Evolutionary conservation across 2,888 invertebrate species (phyloP).

Genomic region (Andrena chrysosceles): DNA sequence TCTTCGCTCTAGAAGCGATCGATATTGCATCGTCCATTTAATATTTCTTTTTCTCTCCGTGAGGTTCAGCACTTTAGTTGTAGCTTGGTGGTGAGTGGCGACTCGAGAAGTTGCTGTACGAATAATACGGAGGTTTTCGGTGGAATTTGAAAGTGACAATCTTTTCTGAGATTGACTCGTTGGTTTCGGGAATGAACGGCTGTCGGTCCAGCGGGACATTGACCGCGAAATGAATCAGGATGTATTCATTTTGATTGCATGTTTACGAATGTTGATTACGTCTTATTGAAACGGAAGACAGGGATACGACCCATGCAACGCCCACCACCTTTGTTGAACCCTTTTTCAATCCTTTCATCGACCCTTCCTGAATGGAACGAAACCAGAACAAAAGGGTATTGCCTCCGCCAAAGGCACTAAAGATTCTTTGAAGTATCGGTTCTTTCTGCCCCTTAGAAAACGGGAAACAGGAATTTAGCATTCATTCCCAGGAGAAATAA

Average conservation of each 20-base stretch:
- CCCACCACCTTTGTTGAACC: slow-evolving; percentile 70
- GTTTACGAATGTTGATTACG: slow-evolving; percentile 74
- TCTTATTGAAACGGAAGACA: slow-evolving; percentile 61
- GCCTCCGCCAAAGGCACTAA: slow-evolving; percentile 64
- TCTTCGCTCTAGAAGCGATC: background rate
- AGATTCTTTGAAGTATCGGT: slow-evolving; percentile 72
- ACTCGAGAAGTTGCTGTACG: background rate
- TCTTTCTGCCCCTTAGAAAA: slow-evolving; percentile 56
- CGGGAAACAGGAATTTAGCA: slow-evolving; percentile 64
- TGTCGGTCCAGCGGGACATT: slow-evolving; percentile 45
- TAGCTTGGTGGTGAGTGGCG: too few relatives aligned
- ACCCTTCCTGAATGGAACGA: slow-evolving; percentile 64
- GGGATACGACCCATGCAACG: slow-evolving; percentile 69
- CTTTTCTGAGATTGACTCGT: background rate
- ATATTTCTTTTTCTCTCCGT: background rate
- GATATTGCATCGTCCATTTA: background rate
- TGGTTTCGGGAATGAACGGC: background rate
- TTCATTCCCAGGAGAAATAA: slow-evolving; percentile 69
- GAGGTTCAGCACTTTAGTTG: background rate
- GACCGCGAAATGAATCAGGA: slow-evolving; percentile 59
- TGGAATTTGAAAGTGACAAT: background rate
- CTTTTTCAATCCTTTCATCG: slow-evolving; percentile 74
- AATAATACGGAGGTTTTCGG: too few relatives aligned
- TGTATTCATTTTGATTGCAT: slow-evolving; percentile 67
- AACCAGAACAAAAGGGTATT: slow-evolving; percentile 70